Conservation (phyloP, 2,888 invertebrate species). For the Melinaea menophilus region DNA sequence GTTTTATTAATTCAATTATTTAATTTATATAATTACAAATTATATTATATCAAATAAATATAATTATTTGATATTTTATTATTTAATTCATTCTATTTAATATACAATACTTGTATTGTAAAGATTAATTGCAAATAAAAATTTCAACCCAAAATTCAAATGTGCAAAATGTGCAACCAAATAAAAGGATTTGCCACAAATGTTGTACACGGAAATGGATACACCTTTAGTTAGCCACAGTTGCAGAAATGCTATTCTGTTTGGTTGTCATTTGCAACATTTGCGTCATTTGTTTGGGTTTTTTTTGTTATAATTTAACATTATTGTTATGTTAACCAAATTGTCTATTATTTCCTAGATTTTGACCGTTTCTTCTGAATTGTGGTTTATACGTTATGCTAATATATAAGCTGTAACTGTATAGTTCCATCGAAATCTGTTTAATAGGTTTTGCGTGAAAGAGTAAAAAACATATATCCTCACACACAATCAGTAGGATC, state of each 20-base stretch:
- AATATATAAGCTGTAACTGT: too few species aligned
- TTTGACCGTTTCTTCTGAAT: too few species aligned
- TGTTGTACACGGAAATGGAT: conserved; percentile 38
- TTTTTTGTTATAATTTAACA: too few species aligned
- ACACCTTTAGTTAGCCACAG: conserved; percentile 41
- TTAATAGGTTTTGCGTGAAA: too few species aligned
- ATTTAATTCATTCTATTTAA: conserved; percentile 1
- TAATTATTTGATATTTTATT: conserved; percentile 1
- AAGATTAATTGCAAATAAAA: not conserved
- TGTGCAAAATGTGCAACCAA: conserved; percentile 31
- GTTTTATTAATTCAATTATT: not conserved
- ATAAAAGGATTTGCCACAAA: conserved; percentile 26
- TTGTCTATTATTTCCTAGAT: too few species aligned
- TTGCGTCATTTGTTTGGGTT: not conserved
- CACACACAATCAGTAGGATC: too few species aligned
- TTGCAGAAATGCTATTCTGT: not conserved
- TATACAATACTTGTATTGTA: too few species aligned
- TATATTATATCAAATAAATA: too few species aligned
- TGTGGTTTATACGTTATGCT: too few species aligned
- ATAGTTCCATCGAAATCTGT: too few species aligned
- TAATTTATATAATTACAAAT: not conserved
- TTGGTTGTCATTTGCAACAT: not conserved
- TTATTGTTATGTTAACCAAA: too few species aligned
- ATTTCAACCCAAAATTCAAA: conserved; percentile 8
- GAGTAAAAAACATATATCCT: too few species aligned